phyloP scores from a whole-genome alignment of 2,888 invertebrate genomes.

The Marronus borbonicus region DNA sequence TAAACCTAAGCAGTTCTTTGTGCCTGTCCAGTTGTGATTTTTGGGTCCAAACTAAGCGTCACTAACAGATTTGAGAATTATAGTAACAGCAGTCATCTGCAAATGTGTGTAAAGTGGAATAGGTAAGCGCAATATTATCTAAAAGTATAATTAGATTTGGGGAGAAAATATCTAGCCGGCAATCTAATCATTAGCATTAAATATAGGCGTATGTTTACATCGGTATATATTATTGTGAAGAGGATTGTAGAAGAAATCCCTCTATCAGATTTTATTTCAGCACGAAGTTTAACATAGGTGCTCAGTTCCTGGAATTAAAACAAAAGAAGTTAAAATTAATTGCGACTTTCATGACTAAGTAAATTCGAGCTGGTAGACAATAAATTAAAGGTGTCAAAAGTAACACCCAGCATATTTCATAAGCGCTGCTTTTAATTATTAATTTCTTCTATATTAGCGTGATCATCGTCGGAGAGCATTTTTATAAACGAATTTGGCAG shows the following conservation, averaged over 20 bases:
- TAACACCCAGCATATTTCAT: constrained; percentile 5
- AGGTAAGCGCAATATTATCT: too few species aligned
- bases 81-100: too few species aligned
- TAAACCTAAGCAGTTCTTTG: too few species aligned
- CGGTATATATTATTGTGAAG: too few species aligned
- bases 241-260: background rate
- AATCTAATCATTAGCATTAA: too few species aligned
- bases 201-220: too few species aligned
- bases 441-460: constrained; percentile 13
- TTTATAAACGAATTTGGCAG: constrained; percentile 2
- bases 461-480: background rate
- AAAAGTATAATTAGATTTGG: too few species aligned
- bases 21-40: too few species aligned
- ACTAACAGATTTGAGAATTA: too few species aligned
- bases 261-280: background rate
- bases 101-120: too few species aligned
- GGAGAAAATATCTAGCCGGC: too few species aligned
- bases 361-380: constrained; percentile 15
- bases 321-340: constrained; percentile 10
- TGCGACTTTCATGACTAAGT: constrained; percentile 13
- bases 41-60: too few species aligned
- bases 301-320: constrained; percentile 3
- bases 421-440: constrained; percentile 16
- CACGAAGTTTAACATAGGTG: constrained; percentile 5
- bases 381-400: constrained; percentile 12